These are phyloP conservation scores for Linnaemya vulpina DNA, from an alignment of 2,888 invertebrate genomes.

Conservation along the genomic window DNA sequence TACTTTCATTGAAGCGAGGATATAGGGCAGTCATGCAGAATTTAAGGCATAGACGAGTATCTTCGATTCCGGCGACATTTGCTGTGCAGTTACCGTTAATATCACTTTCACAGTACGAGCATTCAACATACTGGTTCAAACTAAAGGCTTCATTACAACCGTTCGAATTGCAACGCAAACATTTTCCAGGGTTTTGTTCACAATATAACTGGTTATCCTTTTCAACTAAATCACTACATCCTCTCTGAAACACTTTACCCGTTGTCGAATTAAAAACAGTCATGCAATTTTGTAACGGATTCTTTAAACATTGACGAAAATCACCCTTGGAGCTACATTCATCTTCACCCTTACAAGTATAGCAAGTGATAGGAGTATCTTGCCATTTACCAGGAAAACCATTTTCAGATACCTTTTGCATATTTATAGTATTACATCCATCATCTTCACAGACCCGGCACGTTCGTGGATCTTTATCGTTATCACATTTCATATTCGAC, in stretches of 20 bases:
- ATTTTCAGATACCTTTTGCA: conserved; percentile 74
- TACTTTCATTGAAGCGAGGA: conserved; percentile 74
- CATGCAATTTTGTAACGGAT: conserved; percentile 77
- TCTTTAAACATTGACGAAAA: conserved; percentile 73
- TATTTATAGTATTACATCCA: conserved; percentile 77
- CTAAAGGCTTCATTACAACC: conserved; percentile 78
- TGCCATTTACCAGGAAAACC: conserved; percentile 80
- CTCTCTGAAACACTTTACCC: conserved; percentile 76
- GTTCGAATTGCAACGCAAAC: conserved; percentile 80
- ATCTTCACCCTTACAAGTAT: conserved; percentile 73
- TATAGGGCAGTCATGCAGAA: conserved; percentile 79
- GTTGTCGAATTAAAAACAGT: conserved; percentile 76
- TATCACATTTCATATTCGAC: conserved; percentile 76
- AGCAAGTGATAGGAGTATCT: conserved; percentile 77
- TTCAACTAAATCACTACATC: conserved; percentile 75
- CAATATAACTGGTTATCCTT: conserved; percentile 74
- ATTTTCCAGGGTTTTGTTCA: conserved; percentile 73
- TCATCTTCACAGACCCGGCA: conserved; percentile 77
- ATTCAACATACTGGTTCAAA: conserved; percentile 76
- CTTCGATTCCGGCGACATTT: conserved; percentile 63
- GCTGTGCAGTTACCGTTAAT: conserved; percentile 74
- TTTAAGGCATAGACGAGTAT: conserved; percentile 76
- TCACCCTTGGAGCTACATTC: conserved; percentile 70
- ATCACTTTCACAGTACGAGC: conserved; percentile 78
- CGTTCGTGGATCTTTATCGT: conserved; percentile 73